phyloP scores from a whole-genome alignment of 2,888 invertebrate genomes.

The Candidula unifasciata region DNA sequence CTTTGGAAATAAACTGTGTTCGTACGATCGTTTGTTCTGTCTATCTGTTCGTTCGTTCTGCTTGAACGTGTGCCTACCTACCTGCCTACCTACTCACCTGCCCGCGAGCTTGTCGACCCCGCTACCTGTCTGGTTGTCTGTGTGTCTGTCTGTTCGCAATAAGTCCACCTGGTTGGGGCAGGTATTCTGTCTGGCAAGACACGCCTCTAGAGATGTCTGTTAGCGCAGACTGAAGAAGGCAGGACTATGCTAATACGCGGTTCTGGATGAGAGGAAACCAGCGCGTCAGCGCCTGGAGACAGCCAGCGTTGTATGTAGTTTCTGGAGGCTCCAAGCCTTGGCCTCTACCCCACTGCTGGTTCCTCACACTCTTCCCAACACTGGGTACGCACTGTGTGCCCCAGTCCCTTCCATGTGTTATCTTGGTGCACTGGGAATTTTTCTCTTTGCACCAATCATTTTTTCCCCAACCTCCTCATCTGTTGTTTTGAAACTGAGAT shows the following conservation, averaged over 20 bases:
- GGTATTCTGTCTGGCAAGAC: too few species aligned
- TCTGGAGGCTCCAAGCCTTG: too few species aligned
- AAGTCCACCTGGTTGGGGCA: background rate
- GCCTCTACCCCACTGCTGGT: background rate
- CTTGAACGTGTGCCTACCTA: background rate
- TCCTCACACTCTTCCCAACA: background rate
- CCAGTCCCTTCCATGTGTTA: slow-evolving; percentile 36
- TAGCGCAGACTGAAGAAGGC: too few species aligned
- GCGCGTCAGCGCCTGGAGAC: background rate
- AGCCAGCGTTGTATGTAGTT: background rate
- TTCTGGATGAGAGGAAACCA: background rate
- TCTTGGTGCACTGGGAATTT: slow-evolving; percentile 12
- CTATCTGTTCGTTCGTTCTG: too few species aligned
- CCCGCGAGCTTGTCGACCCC: background rate
- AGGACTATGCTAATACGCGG: too few species aligned
- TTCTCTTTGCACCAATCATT: slow-evolving; percentile 18
- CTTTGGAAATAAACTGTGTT: too few species aligned
- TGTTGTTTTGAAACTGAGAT: slow-evolving; percentile 41
- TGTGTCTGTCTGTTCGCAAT: background rate
- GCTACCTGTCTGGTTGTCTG: background rate
- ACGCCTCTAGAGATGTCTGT: too few species aligned
- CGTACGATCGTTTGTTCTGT: too few species aligned
- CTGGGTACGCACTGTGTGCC: background rate
- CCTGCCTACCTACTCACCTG: background rate
- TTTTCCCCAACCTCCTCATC: background rate